Conservation (phyloP, 2,113 vertebrate genomes). For the Coregonus clupeaformis region DNA sequence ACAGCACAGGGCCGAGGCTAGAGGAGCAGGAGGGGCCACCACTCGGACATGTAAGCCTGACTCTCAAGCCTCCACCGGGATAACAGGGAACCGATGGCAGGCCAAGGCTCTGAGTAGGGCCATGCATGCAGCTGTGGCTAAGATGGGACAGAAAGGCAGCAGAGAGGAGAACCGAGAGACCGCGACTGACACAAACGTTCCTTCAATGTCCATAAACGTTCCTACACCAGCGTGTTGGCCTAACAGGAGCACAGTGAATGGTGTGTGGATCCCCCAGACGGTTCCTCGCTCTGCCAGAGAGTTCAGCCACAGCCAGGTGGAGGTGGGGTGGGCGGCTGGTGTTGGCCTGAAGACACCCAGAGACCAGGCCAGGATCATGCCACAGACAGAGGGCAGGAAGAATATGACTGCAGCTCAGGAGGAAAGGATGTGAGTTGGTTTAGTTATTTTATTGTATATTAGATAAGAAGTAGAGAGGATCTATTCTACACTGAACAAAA, state of each 20-base stretch:
- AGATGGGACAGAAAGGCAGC: constrained; percentile 13
- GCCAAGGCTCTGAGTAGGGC: not conserved
- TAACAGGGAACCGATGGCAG: not conserved
- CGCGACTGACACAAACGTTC: not conserved
- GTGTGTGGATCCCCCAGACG: constrained; percentile 26
- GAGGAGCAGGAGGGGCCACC: constrained; percentile 1
- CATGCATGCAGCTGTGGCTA: not conserved
- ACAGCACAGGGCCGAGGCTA: not conserved
- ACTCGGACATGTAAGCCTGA: not conserved
- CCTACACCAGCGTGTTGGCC: not conserved
- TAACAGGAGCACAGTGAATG: not conserved
- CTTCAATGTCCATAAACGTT: not conserved
- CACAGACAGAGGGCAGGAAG: constrained; percentile 45
- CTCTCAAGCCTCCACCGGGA: fast-evolving
- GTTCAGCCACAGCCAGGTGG: not conserved
- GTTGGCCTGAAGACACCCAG: constrained; percentile 38
- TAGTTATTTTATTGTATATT: not conserved
- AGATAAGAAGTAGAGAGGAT: no score
- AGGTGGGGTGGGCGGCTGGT: not conserved
- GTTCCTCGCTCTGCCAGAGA: constrained; percentile 26
- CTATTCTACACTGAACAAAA: no score
- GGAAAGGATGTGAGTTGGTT: constrained; percentile 68
- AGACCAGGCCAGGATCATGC: constrained; percentile 6
- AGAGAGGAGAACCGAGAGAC: not conserved
- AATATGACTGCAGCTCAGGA: constrained; percentile 63